These are phyloP conservation scores for Lophius piscatorius DNA, from an alignment of 2,113 vertebrate genomes.

Conservation along the genomic window DNA sequence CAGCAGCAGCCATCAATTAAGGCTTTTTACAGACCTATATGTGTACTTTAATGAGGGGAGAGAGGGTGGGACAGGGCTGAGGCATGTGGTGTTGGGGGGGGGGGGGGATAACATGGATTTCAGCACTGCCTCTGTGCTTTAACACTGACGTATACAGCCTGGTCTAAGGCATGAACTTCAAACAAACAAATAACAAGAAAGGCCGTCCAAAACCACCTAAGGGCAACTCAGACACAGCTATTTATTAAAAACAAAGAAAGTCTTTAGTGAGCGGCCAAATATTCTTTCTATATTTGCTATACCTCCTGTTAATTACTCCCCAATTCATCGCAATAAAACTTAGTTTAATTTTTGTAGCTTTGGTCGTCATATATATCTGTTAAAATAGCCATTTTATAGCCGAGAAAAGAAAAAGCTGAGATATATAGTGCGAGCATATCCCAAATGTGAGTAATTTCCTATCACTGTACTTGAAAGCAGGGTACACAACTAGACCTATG, in stretches of 20 bases:
- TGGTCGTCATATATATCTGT: neutral
- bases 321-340: too few species aligned
- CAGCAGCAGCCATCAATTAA: constrained; percentile 66
- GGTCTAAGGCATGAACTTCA: constrained; percentile 24
- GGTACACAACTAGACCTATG: too few species aligned
- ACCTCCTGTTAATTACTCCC: constrained; percentile 14
- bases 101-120: constrained; percentile 22
- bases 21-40: constrained; percentile 59
- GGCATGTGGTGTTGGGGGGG: constrained; percentile 23
- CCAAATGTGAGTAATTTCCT: too few species aligned
- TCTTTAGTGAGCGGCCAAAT: constrained; percentile 16
- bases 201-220: constrained; percentile 25
- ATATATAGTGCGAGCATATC: too few species aligned
- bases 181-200: constrained; percentile 38
- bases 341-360: neutral
- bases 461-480: too few species aligned
- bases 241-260: constrained; percentile 12
- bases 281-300: constrained; percentile 1
- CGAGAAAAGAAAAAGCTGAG: too few species aligned
- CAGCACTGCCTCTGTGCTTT: constrained; percentile 10
- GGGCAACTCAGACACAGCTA: constrained; percentile 17
- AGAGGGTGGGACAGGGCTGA: constrained; percentile 10
- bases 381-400: neutral
- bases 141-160: constrained; percentile 10
- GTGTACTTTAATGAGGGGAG: constrained; percentile 55